Evolutionary conservation across 2,888 invertebrate species (phyloP), one percentile per base, ranked within the genome.

Genomic region (Nemoura dubitans): DNA sequence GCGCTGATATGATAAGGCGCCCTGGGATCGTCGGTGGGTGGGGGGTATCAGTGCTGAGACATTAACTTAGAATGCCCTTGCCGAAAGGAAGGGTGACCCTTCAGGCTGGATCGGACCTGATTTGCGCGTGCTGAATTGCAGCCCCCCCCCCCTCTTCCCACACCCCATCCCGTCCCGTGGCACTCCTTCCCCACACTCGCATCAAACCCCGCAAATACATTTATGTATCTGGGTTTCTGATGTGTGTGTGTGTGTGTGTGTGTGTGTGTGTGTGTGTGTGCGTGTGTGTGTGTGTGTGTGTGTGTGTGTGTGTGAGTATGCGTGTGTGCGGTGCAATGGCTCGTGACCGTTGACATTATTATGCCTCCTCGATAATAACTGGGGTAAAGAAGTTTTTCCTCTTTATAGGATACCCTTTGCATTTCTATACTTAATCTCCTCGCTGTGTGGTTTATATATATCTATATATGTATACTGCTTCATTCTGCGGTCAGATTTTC

Each of bases 401-500:
- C 59, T 59, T 3, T 36, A 36, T 59, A 10, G 14, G 14, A 59
- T 59, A 10, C 36, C 36, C 36, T 36, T 59, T 16, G 21, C 59
- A 59, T 59, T 59, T 59, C 59, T 36, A 36, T 36, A 59, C 59
- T 59, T 3, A 36, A 36, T 59, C 59, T 59, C 59, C 59, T 36
- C 36, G 59, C 59, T 59, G 16, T 59, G 59, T 10, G 3, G 36
- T 36, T 6, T 36, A 36, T 3, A 36, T 36, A 36, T 36, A 36
- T 36, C 3, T 36, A 36, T 10, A 59, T 59, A 59, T 21, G 14
- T 7, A 16, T 59, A 59, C 14, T 21, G 59, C 59, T 59, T 59
- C 16, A 59, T 59, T 59, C 59, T 59, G 59, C 59, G 59, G 59
- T 59, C 59, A 59, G 59, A 59, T 59, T 59, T 59, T 59, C 59